Evolutionary conservation across 1,140 invertebrate genomes (phyloP), one percentile per base, ranked within the genome.

Genomic region (Chironomus tepperi): DNA sequence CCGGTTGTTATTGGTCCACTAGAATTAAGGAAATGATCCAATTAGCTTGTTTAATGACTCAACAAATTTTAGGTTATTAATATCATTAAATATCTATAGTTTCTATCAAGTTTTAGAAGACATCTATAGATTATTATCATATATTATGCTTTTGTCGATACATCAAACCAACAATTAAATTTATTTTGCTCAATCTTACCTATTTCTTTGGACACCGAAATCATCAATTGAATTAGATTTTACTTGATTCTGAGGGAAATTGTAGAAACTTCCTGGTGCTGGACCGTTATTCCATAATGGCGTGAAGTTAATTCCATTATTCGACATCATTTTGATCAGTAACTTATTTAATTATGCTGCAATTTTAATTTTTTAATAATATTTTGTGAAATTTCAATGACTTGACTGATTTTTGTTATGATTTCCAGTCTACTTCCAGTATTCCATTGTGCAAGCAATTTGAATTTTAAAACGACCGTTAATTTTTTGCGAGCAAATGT

Each of bases 1-100:
- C 93, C 94, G 15, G 95, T 98, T 8, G 93, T 94, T 73, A 93
- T 90, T 5, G 95, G 94, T 73, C 86, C 83, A 70, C 93, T 95
- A 78, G 76, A 86, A 78, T 10, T 5, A 57, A 57, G n/a, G n/a
- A 12, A 77, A n/a, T 24, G 73, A 74, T 75, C 16, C 5, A 3
- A 43, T 73, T 42, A 34, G 24, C 24, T 34, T 34, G 18, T 75
- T 15, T 2, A 47, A 43, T 19, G 15, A 18, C 8, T 64, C 5
- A 9, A 15, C 21, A 19, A 42, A 57, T 18, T 42, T 73, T 19
- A 24, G 42, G 19, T 34, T 42, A 42, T 43, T 73, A 18, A n/a
- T 16, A 42, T 42, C 0, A 9, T 42, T 10, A 43, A 43, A 19
- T n/a, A n/a, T n/a, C n/a, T n/a, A n/a, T n/a, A n/a, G n/a, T n/a